Base-by-base conservation (phyloP, 2,797 vertebrate genomes). In the Chiropotes sagulatus region DNA sequence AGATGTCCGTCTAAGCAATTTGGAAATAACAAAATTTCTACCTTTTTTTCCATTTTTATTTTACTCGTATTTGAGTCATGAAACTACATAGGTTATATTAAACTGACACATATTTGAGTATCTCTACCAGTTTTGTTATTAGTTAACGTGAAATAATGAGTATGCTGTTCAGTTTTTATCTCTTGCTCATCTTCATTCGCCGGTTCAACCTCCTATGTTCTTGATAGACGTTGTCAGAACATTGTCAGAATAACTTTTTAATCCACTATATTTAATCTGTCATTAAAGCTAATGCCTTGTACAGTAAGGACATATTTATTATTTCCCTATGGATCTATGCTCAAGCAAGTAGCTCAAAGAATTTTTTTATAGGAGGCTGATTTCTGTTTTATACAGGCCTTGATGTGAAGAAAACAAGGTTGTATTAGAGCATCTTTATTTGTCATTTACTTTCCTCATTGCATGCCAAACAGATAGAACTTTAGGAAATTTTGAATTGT, bases 211-310 rank as follows among this genome's bases (percentile, higher is more conserved):
- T 91, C 17, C 33, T 88, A 13, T 57, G 22, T 88, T 83, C 76
- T 75, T 94, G 95, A 57, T 44, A 89, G 73, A 78, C 92, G 94
- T 61, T 75, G 41, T 92, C 79, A 96, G 57, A 98, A 95, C 93
- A 94, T 54, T 75, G 41, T 92, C 79, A 96, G 52, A 98, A 95
- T 64, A 93, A 22, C 4, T 57, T 91, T 93, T 79, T 96, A 33
- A 89, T 98, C 97, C 97, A 94, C 57, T 93, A 90, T 81, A 97
- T 97, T 96, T 98, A 98, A 96, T 93, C 39, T 94, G 87, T 96
- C 94, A 94, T 97, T 97, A 97, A 93, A 98, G 93, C 95, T 97
- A 98, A 98, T 95, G 87, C 97, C 96, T 98, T 96, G 95, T 97
- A 76, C 73, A 97, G 94, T 84, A 96, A 97, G 93, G 88, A 61